Conservation (phyloP, 2,113 vertebrate species). For the Nesogale talazaci region DNA sequence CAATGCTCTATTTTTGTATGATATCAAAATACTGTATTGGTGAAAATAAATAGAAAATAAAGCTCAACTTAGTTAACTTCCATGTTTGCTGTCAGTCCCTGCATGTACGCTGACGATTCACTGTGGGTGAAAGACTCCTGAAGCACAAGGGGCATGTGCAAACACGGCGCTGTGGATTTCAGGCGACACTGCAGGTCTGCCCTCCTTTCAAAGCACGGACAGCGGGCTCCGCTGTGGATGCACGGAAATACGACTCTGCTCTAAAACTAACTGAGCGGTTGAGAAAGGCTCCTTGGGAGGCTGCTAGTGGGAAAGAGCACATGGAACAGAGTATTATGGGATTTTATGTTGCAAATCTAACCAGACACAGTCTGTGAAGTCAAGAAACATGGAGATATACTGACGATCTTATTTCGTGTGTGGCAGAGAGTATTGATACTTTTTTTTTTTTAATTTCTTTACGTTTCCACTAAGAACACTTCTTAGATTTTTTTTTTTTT, state of each 20-base stretch:
- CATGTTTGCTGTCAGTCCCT: conserved; percentile 11
- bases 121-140: neutral
- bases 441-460: conserved; percentile 4
- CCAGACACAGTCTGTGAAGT: neutral
- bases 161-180: neutral
- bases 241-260: neutral
- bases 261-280: neutral
- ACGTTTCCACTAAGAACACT: conserved; percentile 56
- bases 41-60: conserved; percentile 81
- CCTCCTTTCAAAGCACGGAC: neutral
- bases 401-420: neutral
- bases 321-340: neutral
- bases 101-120: neutral
- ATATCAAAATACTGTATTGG: conserved; percentile 62
- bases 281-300: neutral
- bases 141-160: neutral
- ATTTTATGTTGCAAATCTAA: neutral
- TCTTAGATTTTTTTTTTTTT: neutral
- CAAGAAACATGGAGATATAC: neutral
- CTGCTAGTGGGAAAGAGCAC: neutral
- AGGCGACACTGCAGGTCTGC: neutral
- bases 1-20: conserved; percentile 72
- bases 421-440: conserved; percentile 43
- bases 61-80: conserved; percentile 51
- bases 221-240: neutral